phyloP scores from a whole-genome alignment of 2,888 invertebrate genomes.

The Rhaphigaster nebulosa region DNA sequence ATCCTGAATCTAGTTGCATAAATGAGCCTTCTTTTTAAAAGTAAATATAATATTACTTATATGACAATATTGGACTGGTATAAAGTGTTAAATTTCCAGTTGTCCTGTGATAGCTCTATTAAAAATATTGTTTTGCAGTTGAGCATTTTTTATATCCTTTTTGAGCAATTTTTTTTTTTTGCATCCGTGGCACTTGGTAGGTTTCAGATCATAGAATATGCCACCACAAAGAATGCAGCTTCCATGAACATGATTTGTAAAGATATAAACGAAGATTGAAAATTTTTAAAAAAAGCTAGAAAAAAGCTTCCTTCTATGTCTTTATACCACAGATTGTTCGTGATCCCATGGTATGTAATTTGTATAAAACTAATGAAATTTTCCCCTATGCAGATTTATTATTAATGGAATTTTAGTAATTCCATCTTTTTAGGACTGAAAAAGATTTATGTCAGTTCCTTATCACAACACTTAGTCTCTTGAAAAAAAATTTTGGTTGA shows the following conservation, averaged over 20 bases:
- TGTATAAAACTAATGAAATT: background rate
- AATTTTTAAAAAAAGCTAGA: background rate
- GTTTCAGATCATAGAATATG: background rate
- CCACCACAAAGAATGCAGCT: background rate
- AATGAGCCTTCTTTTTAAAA: background rate
- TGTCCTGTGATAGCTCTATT: background rate
- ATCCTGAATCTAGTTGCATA: background rate
- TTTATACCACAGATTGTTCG: background rate
- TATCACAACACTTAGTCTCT: background rate
- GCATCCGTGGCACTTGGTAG: background rate
- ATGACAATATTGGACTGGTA: no score
- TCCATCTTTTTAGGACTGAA: background rate
- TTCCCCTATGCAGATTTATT: background rate
- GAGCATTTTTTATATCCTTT: background rate
- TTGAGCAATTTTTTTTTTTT: background rate
- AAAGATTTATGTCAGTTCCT: background rate
- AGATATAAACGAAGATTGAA: background rate
- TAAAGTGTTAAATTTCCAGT: background rate
- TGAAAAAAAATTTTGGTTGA: background rate
- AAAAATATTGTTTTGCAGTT: background rate
- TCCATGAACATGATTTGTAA: background rate
- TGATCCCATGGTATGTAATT: background rate
- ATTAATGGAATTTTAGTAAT: background rate
- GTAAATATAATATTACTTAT: background rate
- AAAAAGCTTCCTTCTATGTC: background rate